Evolutionary conservation across 2,113 vertebrate genomes (phyloP), one percentile per base, ranked within the genome.

Genomic region (Trematomus loennbergii): DNA sequence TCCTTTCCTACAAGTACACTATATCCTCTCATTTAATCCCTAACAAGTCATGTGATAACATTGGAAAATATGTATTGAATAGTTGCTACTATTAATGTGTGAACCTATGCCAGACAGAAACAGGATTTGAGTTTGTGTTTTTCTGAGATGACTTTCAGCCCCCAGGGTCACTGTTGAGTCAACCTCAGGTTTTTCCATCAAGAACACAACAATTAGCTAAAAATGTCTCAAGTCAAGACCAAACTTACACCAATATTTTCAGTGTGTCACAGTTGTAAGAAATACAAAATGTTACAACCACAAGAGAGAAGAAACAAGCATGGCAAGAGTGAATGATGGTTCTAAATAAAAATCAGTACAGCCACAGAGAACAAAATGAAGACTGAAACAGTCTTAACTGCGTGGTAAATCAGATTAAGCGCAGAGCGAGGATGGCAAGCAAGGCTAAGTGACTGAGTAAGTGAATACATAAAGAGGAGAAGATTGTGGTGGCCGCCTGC

Each of bases 371-470:
- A 53, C 70, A 84, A 78, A 72, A 86, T 83, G 81, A 72, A 77
- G 72, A 73, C 52, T 81, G 69, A 88, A 81, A 76, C 57, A 49
- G 75, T 81, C 40, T 68, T 79, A 90, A 86, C 77, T 50, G 79
- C n/a, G 52, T 80, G 81, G 73, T 84, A 85, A 91, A 92, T 91
- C 85, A 85, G 90, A 91, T 91, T 86, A 92, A 57, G 87, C 53
- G 59, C 91, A 67, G 60, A 86, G 88, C 12, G 43, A 82, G 70
- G 84, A 81, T 81, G 81, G 83, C 75, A 81, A 78, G 81, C 71
- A 70, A 67, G 74, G 86, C 86, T 89, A 91, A 92, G 87, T 88
- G 89, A 91, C 86, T 90, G 87, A 93, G 83, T 89, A 92, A 92
- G 91, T 92, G 90, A 86, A 90, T 92, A 89, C 93, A 88, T 89